phyloP scores from a whole-genome alignment of 30 jellyfish, hydroid and myxozoan species.

The Hydra vulgaris region DNA sequence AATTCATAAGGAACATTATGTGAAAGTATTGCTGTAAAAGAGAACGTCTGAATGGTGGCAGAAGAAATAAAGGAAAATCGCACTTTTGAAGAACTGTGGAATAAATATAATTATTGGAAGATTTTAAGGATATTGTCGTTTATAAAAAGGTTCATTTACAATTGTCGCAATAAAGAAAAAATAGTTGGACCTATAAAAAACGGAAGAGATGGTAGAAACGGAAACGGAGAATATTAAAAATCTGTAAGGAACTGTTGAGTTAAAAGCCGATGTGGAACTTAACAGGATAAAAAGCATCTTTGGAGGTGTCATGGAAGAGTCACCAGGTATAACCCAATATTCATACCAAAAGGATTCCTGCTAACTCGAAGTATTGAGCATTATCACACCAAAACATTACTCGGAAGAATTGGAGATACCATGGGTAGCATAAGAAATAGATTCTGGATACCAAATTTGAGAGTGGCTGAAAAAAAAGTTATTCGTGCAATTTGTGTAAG shows the following conservation, averaged over 20 bases:
- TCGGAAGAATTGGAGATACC: background rate
- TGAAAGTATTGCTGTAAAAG: background rate
- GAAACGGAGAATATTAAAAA: background rate
- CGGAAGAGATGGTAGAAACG: background rate
- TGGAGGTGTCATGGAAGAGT: too few species aligned
- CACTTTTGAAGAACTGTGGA: background rate
- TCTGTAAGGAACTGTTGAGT: background rate
- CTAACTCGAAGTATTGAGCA: background rate
- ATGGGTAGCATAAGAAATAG: background rate
- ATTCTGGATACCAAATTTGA: background rate
- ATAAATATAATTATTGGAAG: background rate
- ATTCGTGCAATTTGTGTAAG: background rate
- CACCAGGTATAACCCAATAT: too few species aligned
- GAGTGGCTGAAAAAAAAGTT: background rate
- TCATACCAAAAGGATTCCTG: background rate
- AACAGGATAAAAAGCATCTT: too few species aligned
- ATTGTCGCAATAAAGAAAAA: background rate
- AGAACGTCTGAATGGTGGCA: background rate
- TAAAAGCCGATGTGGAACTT: background rate
- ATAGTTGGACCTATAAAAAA: background rate
- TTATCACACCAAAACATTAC: background rate
- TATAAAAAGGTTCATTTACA: background rate
- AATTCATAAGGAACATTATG: background rate
- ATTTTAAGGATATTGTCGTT: background rate
- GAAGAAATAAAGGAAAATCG: background rate